Base-by-base conservation (phyloP, 1,140 invertebrate genomes). In the Holotrichia oblita region DNA sequence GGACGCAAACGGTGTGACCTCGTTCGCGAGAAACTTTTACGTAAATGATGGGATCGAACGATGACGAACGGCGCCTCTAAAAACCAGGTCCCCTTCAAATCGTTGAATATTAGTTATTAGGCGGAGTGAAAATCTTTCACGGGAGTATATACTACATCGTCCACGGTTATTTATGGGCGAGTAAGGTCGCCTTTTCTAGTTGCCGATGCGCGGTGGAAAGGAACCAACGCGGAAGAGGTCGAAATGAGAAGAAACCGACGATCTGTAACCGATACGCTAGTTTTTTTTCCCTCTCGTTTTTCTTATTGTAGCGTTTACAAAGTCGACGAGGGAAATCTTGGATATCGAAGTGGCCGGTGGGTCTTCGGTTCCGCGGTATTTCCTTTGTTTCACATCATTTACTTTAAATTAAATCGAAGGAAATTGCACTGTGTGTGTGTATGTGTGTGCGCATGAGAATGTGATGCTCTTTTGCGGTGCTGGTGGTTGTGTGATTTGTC, bases 241-340 rank as follows among this genome's bases (percentile, higher is more conserved):
- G 48, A 55, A 55, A 55, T 55, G 48, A 55, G 48, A 55, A 55
- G n/a, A 17, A 55, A 55, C 48, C 48, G 48, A 55, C 48, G 48
- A 55, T 6, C 48, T 55, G 48, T 55, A 17, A 55, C 48, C 48
- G 48, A n/a, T 55, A 55, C 48, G 48, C 48, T 34, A 34, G 27
- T 34, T 34, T 34, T 34, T 34, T 14, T 55, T 17, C n/a, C n/a
- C n/a, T 17, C n/a, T 14, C 12, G 48, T 17, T n/a, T n/a, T n/a
- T 55, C 14, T 17, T 55, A 17, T 55, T 55, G 6, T n/a, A 14
- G 3, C 48, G 48, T 55, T 55, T 55, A 55, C 17, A 55, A 17
- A 55, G 48, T 17, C 48, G 48, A 55, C 12, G 14, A 55, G 17
- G 48, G 7, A 55, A 55, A 55, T 55, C 48, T 55, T 1, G 17